Conservation (phyloP, 1,140 invertebrate species). For the Saccostrea echinata region DNA sequence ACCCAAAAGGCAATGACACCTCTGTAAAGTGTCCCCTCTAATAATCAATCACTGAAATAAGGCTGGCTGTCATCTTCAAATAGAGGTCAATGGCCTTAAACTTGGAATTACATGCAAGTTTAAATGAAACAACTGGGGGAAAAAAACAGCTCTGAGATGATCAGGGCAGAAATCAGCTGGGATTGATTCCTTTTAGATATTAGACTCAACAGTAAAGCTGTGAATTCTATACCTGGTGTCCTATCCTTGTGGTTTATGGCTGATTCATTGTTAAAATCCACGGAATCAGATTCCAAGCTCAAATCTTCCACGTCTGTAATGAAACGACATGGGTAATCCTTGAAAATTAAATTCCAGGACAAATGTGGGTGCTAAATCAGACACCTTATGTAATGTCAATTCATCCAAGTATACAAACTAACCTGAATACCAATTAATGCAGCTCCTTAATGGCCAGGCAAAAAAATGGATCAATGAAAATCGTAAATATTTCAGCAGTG, state of each 20-base stretch:
- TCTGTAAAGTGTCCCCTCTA: not conserved
- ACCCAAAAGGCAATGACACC: not conserved
- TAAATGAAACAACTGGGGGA: not conserved
- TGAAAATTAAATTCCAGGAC: not conserved
- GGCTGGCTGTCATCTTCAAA: not conserved
- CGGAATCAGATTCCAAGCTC: not conserved
- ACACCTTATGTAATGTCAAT: not conserved
- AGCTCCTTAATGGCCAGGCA: not conserved
- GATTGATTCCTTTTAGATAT: not conserved
- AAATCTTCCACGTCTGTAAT: not conserved
- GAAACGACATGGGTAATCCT: not conserved
- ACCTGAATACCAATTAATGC: not conserved
- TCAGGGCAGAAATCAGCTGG: not conserved
- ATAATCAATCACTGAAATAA: not conserved
- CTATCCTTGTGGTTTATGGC: not conserved
- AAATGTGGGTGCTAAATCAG: not conserved
- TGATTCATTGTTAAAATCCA: slow-evolving; percentile 17
- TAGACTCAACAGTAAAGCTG: not conserved
- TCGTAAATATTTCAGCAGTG: not conserved
- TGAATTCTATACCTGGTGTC: not conserved
- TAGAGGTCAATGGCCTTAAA: not conserved
- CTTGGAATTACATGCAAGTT: not conserved
- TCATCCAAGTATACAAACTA: not conserved
- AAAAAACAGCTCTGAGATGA: not conserved
- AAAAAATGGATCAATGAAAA: not conserved